Evolutionary conservation across 2,888 invertebrate species (phyloP), one percentile per base, ranked within the genome.

Genomic region (Oegoconia quadripuncta): DNA sequence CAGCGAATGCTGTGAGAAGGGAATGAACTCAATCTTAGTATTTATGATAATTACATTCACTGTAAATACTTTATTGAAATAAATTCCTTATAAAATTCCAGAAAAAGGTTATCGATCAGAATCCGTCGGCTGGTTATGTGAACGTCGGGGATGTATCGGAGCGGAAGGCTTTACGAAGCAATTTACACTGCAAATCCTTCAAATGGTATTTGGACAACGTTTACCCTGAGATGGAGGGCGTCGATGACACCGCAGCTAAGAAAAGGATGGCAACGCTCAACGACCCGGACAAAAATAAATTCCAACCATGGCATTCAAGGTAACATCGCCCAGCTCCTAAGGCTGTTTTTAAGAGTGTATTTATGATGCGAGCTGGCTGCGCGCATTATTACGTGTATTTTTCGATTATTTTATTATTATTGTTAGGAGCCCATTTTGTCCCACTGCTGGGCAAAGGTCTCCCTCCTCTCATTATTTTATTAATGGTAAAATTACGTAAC

Each of bases 121-220:
- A 92, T 49, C 92, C 93, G 3, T 89, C 90, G 2, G 88, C 89
- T 0, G 89, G 89, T 14, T 75, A 88, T 17, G 73, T 91, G 7
- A 77, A 90, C 27, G 93, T 91, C 50, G 99, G 98, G 0, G 95
- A 98, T 69, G 88, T 99, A 13, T 89, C 92, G 0, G 93, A 93
- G 0, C 89, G 98, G 33, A 51, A 92, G 7, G 83, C 89, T 17
- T 75, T 99, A 5, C 89, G 97, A 1, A 86, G 94, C 55, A 83
- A 81, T n/a, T 79, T 97, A 0, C 82, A 92, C 7, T 97, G 97
- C 75, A 91, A 93, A 50, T 88, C 92, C 15, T 97, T 97, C 74
- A 89, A 93, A 40, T 97, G 97, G 97, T 97, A 96, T 62, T 72
- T 97, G 49, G 91, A 94, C 36, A 93, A 92, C 45, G 88, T 97